Evolutionary conservation across 2,888 invertebrate genomes (phyloP), one percentile per base, ranked within the genome.

Genomic region (Sarcophaga rosellei): DNA sequence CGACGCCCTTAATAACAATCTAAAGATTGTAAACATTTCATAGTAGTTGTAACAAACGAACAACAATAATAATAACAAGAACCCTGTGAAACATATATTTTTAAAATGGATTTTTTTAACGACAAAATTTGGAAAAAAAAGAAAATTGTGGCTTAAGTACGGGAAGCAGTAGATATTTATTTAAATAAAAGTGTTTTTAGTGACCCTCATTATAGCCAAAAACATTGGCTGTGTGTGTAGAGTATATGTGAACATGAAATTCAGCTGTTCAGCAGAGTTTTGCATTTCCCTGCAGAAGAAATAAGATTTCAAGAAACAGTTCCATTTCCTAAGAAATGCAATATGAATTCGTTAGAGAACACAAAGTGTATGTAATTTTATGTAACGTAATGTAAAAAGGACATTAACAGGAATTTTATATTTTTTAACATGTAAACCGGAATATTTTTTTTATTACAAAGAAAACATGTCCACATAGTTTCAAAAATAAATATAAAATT

Each of bases 1-100:
- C 77, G 78, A 84, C 86, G 78, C 84, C 84, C 86, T 81, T 78
- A 84, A 86, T 75, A 81, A 68, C 62, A 72, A 75, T 81, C 81
- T 84, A 75, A 53, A 53, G 81, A 78, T 84, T 75, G 66, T 59
- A 81, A 81, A 78, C 74, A 81, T 81, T 78, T 65, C 62, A 69
- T 65, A 76, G 68, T 75, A 79, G 62, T 75, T 76, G 44, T 72
- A 45, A 70, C 25, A 75, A 69, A n/a, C n/a, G n/a, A 75, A 35
- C 59, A 10, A 72, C 21, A 73, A 47, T 47, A 66, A 57, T 12
- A 73, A 78, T 35, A 35, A 10, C 35, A 35, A 35, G 1, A 35
- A 35, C 2, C 35, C 35, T 35, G 8, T 35, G 35, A 10, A 35
- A 35, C 35, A 35, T 35, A 35, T 70, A 45, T n/a, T 44, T 44